Conservation (phyloP, 1,140 invertebrate genomes). For the Diorhabda sublineata region DNA sequence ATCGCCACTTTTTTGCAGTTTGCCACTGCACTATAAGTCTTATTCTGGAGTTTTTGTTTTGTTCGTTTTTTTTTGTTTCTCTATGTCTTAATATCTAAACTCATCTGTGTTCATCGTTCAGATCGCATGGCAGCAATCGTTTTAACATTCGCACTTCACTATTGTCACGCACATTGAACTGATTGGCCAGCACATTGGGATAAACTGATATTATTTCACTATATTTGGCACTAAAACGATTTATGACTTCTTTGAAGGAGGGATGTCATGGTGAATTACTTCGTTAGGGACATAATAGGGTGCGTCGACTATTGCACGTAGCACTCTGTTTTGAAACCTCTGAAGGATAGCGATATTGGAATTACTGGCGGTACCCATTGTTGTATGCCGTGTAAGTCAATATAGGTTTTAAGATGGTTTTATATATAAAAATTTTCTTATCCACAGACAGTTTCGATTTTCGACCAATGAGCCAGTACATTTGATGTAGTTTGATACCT, state of each 20-base stretch:
- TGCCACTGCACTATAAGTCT: too few relatives aligned
- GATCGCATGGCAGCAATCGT: background rate
- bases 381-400: conserved; percentile 39
- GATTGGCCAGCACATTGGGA: conserved; percentile 6
- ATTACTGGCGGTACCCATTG: conserved; percentile 34
- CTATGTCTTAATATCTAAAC: background rate
- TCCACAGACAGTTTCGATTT: conserved; percentile 30
- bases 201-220: conserved; percentile 1
- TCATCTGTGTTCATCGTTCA: background rate
- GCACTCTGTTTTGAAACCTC: conserved; percentile 8
- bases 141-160: background rate
- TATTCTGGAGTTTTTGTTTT: too few relatives aligned
- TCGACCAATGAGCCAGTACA: conserved; percentile 34
- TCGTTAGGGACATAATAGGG: background rate
- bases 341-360: conserved; percentile 36
- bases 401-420: conserved; percentile 36
- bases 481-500: conserved; percentile 12
- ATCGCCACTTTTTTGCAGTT: too few relatives aligned
- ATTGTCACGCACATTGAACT: background rate
- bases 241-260: background rate
- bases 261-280: background rate
- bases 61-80: too few relatives aligned
- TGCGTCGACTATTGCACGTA: conserved; percentile 3
- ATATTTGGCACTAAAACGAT: background rate
- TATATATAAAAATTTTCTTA: conserved; percentile 40